phyloP scores from a whole-genome alignment of 2,113 vertebrate species.

The Anguilla japonica region DNA sequence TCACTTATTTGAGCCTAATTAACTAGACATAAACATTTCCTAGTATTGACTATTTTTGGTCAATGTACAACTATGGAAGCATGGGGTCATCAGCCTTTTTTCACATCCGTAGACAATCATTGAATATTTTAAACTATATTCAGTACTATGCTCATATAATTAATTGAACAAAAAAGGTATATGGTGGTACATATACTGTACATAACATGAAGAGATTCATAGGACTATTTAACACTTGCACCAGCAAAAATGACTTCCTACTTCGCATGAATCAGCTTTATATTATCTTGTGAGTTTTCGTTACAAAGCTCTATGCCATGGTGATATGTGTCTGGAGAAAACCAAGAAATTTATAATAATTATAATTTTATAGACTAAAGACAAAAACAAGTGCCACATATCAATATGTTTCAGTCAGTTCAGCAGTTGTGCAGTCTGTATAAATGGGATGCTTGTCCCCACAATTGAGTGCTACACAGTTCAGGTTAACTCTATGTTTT shows the following conservation, averaged over 20 bases:
- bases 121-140: too few species aligned
- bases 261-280: not conserved
- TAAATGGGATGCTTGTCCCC: not conserved
- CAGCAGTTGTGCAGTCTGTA: not conserved
- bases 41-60: too few species aligned
- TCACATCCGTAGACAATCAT: too few species aligned
- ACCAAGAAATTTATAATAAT: too few species aligned
- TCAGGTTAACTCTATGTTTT: not conserved
- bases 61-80: too few species aligned
- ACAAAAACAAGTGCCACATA: not conserved
- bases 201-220: too few species aligned
- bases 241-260: not conserved
- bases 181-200: not conserved
- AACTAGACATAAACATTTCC: too few species aligned
- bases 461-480: not conserved
- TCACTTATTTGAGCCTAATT: too few species aligned
- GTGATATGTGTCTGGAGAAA: not conserved
- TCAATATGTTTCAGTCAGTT: not conserved
- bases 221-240: not conserved
- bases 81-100: too few species aligned
- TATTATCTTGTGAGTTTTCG: not conserved
- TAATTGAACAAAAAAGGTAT: not conserved
- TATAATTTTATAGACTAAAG: too few species aligned
- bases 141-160: not conserved
- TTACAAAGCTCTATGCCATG: not conserved